Evolutionary conservation across 2,797 vertebrate genomes (phyloP), one percentile per base, ranked within the genome.

Genomic region (Chloroceryle amazona): DNA sequence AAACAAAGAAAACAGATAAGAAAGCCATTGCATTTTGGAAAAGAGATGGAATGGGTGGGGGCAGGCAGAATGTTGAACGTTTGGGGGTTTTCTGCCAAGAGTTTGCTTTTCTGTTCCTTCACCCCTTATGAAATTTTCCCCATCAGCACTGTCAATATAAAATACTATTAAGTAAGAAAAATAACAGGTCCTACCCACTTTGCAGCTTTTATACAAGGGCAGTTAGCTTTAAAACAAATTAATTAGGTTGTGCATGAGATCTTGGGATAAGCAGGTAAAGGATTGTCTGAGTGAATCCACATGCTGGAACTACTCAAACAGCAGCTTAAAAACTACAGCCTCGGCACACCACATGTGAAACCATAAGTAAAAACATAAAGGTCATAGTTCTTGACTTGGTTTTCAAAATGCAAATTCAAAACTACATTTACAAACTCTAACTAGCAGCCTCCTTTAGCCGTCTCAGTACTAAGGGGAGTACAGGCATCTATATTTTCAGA

Each of bases 1-100:
- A 63, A 86, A 61, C 33, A 66, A 66, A 76, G 44, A 70, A 72
- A 66, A 87, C 33, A 80, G 68, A 91, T 86, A 87, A 93, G 82
- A 91, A 83, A 74, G 25, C 13, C 19, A 78, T 74, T 88, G 41
- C 46, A 41, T 83, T 94, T 81, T 86, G 49, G 62, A 90, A 89
- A 80, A 88, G 58, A 91, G 49, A 90, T 44, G 47, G 26, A 46
- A 0, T 46, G 26, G 18, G 8, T 44, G 4, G 8, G 13, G 3
- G 5, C n/a, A 10, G 3, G 5, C 37, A 22, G 44, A 29, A 58
- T 33, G 33, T 21, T 55, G 55, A 80, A 23, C 37, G 13, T 73
- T 65, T 35, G 19, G 16, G 28, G 20, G 14, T 2, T 23, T 67
- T 62, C 57, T 81, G 66, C 62, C 67, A 66, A 51, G 49, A 51